phyloP scores from a whole-genome alignment of 2,113 vertebrate genomes.

The Malurus alboscapulatus region DNA sequence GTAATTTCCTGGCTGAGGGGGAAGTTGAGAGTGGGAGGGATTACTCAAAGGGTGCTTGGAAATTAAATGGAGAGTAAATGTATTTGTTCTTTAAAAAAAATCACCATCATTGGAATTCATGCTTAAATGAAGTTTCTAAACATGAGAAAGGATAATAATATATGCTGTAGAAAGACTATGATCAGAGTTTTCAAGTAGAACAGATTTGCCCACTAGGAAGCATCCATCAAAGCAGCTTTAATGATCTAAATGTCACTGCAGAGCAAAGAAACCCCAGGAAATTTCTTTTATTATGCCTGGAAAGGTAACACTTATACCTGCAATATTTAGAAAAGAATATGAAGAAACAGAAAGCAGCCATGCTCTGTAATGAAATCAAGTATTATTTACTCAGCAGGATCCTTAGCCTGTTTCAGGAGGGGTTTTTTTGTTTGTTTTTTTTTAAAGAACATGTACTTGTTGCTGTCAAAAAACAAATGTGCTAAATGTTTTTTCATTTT shows the following conservation, averaged over 20 bases:
- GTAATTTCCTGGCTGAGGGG: background rate
- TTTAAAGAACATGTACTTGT: background rate
- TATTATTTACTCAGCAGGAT: background rate
- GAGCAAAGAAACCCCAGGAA: background rate
- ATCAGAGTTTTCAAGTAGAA: background rate
- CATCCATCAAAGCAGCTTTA: slow-evolving; percentile 7
- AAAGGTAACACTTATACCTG: background rate
- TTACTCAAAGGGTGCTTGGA: background rate
- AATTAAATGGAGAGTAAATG: background rate
- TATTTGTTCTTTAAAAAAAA: background rate
- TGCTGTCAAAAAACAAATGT: background rate
- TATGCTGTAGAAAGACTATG: background rate
- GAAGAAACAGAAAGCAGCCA: background rate
- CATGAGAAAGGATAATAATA: background rate
- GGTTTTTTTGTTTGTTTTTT: background rate
- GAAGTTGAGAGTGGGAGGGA: fast-evolving
- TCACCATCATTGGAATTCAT: background rate
- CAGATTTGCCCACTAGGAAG: background rate
- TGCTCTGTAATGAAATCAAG: background rate
- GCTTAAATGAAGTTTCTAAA: background rate
- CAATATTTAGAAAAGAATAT: background rate
- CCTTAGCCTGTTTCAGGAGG: background rate
- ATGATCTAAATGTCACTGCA: background rate
- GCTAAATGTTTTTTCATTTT: background rate
- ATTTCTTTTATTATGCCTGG: background rate